A percentile compares a stretch with the other conserved stretches of the same genome.
Conservation (phyloP, 2,888 invertebrate genomes). For the Lymantria monacha region DNA sequence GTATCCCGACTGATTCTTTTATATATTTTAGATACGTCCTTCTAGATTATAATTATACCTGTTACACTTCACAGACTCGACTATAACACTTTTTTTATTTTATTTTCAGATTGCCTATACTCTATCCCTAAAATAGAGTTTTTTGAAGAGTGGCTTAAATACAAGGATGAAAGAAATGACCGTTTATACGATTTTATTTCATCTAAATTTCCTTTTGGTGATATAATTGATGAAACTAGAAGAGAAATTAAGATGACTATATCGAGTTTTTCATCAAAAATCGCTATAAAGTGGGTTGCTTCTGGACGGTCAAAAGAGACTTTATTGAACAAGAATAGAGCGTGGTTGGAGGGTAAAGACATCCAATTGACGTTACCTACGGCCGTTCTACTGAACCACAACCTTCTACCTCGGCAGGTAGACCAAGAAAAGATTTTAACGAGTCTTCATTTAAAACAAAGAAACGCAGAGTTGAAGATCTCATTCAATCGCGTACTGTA, state of each 20-base stretch:
- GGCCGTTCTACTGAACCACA: constrained; percentile 1
- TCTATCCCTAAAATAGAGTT: too few relatives aligned
- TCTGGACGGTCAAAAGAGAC: background rate
- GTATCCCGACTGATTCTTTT: too few relatives aligned
- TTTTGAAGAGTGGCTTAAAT: background rate
- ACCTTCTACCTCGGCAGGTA: constrained; percentile 6
- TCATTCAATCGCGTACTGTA: constrained; percentile 1
- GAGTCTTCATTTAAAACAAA: constrained; percentile 7
- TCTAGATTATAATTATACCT: too few relatives aligned
- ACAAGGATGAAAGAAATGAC: background rate
- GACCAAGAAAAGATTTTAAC: constrained; percentile 3
- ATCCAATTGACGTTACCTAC: constrained; percentile 1
- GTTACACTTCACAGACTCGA: too few relatives aligned
- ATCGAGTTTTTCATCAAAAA: background rate
- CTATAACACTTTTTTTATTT: too few relatives aligned
- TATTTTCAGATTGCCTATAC: too few relatives aligned
- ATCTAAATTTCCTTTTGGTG: constrained; percentile 2
- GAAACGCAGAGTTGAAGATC: constrained; percentile 4
- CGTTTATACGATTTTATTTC: background rate
- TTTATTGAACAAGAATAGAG: background rate
- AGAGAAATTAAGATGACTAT: background rate
- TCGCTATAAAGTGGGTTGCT: background rate
- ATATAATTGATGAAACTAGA: background rate
- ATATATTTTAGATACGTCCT: too few relatives aligned
- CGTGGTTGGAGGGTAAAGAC: background rate